These are phyloP conservation scores for Hypsibius dujardini DNA, from an alignment of 1,140 invertebrate genomes.

Conservation along the genomic window DNA sequence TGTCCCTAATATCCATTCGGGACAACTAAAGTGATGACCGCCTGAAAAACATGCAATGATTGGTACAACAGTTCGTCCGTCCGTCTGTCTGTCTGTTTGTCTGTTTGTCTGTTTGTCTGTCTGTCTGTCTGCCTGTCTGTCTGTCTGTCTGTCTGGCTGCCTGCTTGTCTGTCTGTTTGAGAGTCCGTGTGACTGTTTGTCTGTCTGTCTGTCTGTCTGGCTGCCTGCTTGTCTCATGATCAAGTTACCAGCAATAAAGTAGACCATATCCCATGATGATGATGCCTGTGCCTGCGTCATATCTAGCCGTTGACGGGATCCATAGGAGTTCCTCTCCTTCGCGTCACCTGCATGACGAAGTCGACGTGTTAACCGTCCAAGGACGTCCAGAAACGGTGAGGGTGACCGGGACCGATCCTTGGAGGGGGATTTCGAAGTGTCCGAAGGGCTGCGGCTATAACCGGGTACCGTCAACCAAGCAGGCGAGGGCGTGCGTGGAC, in stretches of 20 bases:
- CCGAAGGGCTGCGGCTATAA: too few species aligned
- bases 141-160: too few species aligned
- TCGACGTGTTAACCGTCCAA: neutral
- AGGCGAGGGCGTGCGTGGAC: too few species aligned
- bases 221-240: neutral
- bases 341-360: neutral
- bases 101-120: too few species aligned
- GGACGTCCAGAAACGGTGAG: constrained; percentile 2
- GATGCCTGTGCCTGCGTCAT: neutral
- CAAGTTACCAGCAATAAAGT: constrained; percentile 13
- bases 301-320: neutral
- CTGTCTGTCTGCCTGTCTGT: too few species aligned
- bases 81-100: too few species aligned
- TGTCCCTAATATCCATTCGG: constrained; percentile 6
- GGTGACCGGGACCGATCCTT: neutral
- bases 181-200: neutral
- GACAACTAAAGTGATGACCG: constrained; percentile 11
- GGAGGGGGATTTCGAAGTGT: too few species aligned
- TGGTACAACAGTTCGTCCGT: neutral
- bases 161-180: neutral
- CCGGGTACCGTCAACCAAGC: too few species aligned
- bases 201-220: neutral
- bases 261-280: neutral
- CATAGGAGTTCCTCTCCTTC: neutral
- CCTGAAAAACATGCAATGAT: neutral